These are phyloP conservation scores for Nicator chloris DNA, from an alignment of 2,113 vertebrate genomes.

Conservation along the genomic window DNA sequence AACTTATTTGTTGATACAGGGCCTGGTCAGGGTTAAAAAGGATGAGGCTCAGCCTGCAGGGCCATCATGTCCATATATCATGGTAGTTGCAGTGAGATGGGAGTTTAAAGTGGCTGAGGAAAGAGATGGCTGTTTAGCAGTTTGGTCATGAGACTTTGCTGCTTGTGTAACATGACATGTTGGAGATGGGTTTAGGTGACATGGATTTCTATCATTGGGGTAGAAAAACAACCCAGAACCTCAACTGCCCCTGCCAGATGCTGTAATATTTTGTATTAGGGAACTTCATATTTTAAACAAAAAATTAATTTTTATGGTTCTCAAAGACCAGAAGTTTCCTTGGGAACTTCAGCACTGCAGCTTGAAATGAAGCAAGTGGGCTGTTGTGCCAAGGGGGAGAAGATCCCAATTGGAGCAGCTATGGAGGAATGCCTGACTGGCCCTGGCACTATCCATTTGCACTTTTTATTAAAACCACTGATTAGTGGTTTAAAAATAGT, in stretches of 20 bases:
- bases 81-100: not conserved
- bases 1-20: not conserved
- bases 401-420: not conserved
- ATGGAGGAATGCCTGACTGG: not conserved
- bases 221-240: not conserved
- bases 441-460: accelerated
- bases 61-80: accelerated
- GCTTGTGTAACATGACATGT: not conserved
- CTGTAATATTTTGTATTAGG: not conserved
- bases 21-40: not conserved
- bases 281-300: not conserved
- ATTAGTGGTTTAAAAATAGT: not conserved
- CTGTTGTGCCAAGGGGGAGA: not conserved
- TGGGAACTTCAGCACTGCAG: not conserved
- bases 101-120: not conserved
- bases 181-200: not conserved
- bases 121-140: not conserved
- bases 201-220: accelerated
- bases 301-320: not conserved
- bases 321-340: not conserved
- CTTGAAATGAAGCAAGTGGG: not conserved
- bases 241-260: not conserved
- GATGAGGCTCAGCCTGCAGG: not conserved
- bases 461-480: not conserved
- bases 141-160: not conserved